These are phyloP conservation scores for Strigamia transsilvanica DNA, from an alignment of 2,888 invertebrate species.

Conservation along the genomic window DNA sequence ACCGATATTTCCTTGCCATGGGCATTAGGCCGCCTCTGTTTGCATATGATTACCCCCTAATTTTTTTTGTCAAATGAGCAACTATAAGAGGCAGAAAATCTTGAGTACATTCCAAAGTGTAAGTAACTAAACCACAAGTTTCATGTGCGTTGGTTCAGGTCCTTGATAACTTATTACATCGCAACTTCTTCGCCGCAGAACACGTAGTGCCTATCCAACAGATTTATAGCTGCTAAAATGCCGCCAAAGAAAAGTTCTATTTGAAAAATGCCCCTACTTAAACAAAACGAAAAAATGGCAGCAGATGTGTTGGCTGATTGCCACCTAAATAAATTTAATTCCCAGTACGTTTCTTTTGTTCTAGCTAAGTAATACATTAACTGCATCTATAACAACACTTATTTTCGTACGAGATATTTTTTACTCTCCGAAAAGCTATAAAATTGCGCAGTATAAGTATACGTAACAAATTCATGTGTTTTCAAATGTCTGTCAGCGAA, in stretches of 20 bases:
- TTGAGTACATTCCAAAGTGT: background rate
- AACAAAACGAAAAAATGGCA: background rate
- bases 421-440: background rate
- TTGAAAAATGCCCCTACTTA: background rate
- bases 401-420: background rate
- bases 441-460: background rate
- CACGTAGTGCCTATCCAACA: background rate
- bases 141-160: background rate
- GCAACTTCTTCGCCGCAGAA: background rate
- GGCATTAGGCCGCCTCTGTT: no score
- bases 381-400: background rate
- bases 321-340: conserved; percentile 10
- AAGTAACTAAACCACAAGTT: background rate
- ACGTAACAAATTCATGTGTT: background rate
- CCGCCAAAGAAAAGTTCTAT: conserved; percentile 13
- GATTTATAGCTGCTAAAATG: conserved; percentile 14
- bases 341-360: background rate
- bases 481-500: background rate
- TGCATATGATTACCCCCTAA: background rate
- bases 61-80: background rate
- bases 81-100: background rate
- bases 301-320: conserved; percentile 10
- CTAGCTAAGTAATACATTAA: background rate
- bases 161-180: background rate
- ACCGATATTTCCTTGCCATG: no score